Base-by-base conservation (phyloP, 2,888 invertebrate genomes). In the Eilema griseolum region DNA sequence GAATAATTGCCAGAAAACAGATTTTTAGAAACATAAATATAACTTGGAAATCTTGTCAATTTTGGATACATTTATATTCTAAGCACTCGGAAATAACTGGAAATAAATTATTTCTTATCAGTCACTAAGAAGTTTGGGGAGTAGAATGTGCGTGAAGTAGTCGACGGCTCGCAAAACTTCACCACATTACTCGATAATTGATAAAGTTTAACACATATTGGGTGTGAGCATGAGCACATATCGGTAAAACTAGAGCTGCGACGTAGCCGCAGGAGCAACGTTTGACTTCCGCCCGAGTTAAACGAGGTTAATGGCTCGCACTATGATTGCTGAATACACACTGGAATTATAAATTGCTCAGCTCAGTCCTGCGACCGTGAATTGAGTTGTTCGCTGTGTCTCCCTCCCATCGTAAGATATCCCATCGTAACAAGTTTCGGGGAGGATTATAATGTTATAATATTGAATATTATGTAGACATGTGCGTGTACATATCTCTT, bases 161-260 rank as follows among this genome's bases (percentile, higher is more conserved):
- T 85, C 78, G 71, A 80, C 83, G 85, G 81, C 81, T 77, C 85
- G 85, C 85, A 70, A 77, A 93, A 92, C 87, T 92, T 89, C 76
- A 78, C 86, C 88, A 88, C 90, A 90, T 92, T 90, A 91, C 90
- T 87, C 90, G 90, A 92, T 94, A 94, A 94, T 94, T 94, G 93
- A 93, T 92, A 93, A 90, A 90, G 89, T 90, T 90, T 84, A 86
- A 84, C 87, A 88, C 86, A 86, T 88, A 86, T 87, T 84, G 86
- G 83, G 84, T 84, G 83, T 83, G 85, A 85, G 80, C 85, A 83
- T 83, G 86, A 84, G 86, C 88, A 90, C 89, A 92, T 89, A 90
- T 90, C 88, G 89, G 90, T 88, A 88, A 90, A 91, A 92, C 89
- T 89, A 86, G 84, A 87, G 83, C 78, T 59, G 66, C 26, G 14